Evolutionary conservation across 1,140 invertebrate species (phyloP), one percentile per base, ranked within the genome.

Genomic region (Cardiocondyla obscurior): DNA sequence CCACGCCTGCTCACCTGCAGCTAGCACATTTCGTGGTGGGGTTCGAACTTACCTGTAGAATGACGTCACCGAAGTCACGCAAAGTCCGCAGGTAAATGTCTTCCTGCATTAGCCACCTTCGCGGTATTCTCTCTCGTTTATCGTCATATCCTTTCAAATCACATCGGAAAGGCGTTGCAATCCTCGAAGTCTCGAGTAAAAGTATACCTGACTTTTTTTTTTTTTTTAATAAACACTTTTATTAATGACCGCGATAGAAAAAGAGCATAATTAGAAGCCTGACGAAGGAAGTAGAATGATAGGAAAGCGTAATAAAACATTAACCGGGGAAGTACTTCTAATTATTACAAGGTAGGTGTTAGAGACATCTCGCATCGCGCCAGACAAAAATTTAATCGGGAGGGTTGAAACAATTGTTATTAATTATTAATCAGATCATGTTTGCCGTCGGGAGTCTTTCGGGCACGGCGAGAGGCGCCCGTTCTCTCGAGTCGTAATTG

Each of bases 61-160:
- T 93, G 92, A 93, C 91, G 91, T 93, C 92, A 93, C 42, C 65
- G 6, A 74, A 91, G 90, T 91, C 90, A 92, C 88, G 90, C 89
- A 85, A 79, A 85, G 69, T 76, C 10, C 30, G 19, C 55, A 33
- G 74, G 64, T 81, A 85, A 87, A 82, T 58, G 76, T 42, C 74
- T 74, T 33, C 57, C 60, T 65, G 49, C 62, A 39, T 46, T 84
- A 58, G 22, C 62, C 49, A 12, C 25, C 46, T 51, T 39, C 8
- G 62, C 42, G 57, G 84, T 62, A 85, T 70, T 88, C 82, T 39
- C 28, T 22, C 46, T 79, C n/a, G 33, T 79, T 79, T 69, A 69
- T 79, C 74, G 46, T n/a, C 36, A 33, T 69, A 79, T 69, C 36
- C 25, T 14, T 33, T 42, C 22, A 12, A 10, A 77, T 67, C 14